Evolutionary conservation across 2,888 invertebrate genomes (phyloP).

Genomic region (Chironomus riparius): DNA sequence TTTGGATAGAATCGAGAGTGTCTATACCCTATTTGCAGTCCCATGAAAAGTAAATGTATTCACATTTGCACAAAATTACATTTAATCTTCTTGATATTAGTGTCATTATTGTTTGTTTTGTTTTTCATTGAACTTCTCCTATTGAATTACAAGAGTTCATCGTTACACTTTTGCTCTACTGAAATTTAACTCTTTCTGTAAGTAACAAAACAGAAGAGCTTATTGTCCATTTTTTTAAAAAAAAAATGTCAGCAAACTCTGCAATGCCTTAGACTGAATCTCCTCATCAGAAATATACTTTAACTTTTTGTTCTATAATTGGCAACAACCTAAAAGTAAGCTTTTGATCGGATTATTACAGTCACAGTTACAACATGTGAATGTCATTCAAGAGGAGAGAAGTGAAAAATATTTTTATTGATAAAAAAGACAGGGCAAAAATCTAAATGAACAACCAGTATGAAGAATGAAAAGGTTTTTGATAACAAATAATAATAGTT

Average conservation of each 20-base stretch:
- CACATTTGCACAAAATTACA: background rate
- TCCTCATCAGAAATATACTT: too few relatives aligned
- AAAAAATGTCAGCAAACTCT: background rate
- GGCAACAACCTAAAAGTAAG: background rate
- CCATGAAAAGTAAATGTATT: background rate
- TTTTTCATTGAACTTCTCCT: slow-evolving; percentile 15
- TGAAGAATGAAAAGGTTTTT: too few relatives aligned
- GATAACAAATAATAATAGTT: too few relatives aligned
- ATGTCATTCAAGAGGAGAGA: background rate
- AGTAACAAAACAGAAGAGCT: background rate
- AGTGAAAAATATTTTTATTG: background rate
- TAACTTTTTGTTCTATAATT: background rate
- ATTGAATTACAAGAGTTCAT: slow-evolving; percentile 11
- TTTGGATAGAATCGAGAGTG: background rate
- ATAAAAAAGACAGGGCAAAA: background rate
- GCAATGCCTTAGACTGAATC: too few relatives aligned
- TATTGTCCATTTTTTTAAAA: background rate
- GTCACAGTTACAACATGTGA: background rate
- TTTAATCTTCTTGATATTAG: too few relatives aligned
- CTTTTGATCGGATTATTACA: background rate
- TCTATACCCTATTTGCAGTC: background rate
- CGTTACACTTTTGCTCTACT: slow-evolving; percentile 3
- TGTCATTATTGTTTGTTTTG: background rate
- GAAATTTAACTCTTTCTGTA: background rate
- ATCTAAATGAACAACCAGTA: background rate